These are phyloP conservation scores for Hyles vespertilio DNA, from an alignment of 1,140 invertebrate species.

Conservation along the genomic window DNA sequence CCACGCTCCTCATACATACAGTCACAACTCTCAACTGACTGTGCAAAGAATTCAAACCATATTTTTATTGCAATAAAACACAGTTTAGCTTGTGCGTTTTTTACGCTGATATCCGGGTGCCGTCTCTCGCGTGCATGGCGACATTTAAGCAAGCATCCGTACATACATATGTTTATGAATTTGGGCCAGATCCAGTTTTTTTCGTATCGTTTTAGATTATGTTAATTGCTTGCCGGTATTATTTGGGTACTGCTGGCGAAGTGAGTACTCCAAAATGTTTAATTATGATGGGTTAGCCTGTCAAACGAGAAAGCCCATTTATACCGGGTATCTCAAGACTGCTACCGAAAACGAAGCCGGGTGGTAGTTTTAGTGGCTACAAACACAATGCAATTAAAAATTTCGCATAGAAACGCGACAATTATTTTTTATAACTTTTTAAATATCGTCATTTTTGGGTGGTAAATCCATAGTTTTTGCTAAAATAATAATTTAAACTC, in stretches of 20 bases:
- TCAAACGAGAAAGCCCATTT: too few relatives aligned
- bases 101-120: conserved; percentile 15
- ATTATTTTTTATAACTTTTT: too few relatives aligned
- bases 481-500: too few relatives aligned
- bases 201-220: conserved; percentile 3
- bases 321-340: too few relatives aligned
- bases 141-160: conserved; percentile 15
- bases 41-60: conserved; percentile 5
- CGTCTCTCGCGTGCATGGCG: conserved; percentile 10
- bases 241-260: not conserved
- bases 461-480: too few relatives aligned
- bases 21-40: conserved; percentile 8
- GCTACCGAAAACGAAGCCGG: too few relatives aligned
- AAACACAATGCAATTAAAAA: too few relatives aligned
- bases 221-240: not conserved
- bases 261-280: not conserved
- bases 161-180: conserved; percentile 10
- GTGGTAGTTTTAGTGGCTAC: too few relatives aligned
- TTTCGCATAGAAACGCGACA: too few relatives aligned
- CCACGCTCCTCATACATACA: conserved; percentile 9
- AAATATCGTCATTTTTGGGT: too few relatives aligned
- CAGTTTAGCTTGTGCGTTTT: conserved; percentile 1
- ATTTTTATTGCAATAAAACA: conserved; percentile 3
- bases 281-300: too few relatives aligned
- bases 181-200: conserved; percentile 11